Evolutionary conservation across 2,888 invertebrate genomes (phyloP).

Genomic region (Nemurella pictetii): DNA sequence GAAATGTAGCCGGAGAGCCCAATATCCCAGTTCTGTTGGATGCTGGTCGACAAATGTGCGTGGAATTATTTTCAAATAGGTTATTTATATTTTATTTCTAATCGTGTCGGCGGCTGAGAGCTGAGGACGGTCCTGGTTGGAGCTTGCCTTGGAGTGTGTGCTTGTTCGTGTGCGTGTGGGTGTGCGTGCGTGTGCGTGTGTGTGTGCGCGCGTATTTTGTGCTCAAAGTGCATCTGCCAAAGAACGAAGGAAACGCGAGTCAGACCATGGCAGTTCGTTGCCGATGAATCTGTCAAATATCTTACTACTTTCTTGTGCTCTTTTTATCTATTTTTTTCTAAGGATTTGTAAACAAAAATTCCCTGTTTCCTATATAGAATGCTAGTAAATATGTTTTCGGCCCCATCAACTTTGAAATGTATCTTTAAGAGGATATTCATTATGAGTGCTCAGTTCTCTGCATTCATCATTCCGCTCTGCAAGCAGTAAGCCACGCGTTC

Average conservation of each 20-base stretch:
- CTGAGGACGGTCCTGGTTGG: background rate
- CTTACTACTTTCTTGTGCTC: background rate
- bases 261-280: slow-evolving; percentile 18
- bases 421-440: background rate
- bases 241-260: background rate
- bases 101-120: background rate
- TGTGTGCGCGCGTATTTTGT: too few relatives aligned
- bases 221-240: too few relatives aligned
- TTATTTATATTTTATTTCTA: background rate
- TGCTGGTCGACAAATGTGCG: too few relatives aligned
- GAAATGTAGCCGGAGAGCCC: too few relatives aligned
- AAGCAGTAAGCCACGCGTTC: too few relatives aligned
- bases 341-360: slow-evolving; percentile 26
- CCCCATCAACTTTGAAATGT: background rate
- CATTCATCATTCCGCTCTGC: background rate
- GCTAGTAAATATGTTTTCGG: background rate
- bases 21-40: too few relatives aligned
- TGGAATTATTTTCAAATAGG: too few relatives aligned
- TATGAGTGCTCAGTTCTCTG: background rate
- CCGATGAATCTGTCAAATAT: slow-evolving; percentile 24
- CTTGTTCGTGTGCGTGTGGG: too few relatives aligned
- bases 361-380: slow-evolving; percentile 12
- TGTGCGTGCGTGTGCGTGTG: too few relatives aligned
- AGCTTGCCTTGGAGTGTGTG: slow-evolving; percentile 23
- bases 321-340: slow-evolving; percentile 4